Evolutionary conservation across 2,888 invertebrate genomes (phyloP), one percentile per base, ranked within the genome.

Genomic region (Geotrupes spiniger): DNA sequence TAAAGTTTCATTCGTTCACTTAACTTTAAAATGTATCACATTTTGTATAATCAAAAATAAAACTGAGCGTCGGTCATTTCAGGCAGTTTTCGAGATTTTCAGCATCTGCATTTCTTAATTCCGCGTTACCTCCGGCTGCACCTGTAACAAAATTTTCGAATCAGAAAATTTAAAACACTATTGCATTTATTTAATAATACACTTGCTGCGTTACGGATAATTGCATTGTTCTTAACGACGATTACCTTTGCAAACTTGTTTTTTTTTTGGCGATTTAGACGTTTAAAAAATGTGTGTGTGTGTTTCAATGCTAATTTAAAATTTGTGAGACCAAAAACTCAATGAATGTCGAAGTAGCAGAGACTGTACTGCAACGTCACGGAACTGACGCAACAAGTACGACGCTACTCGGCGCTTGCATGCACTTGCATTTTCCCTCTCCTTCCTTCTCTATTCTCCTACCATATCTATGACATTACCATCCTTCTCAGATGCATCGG

Each of bases 381-480:
- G 69, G 51, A 53, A 66, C 67, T 72, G 72, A 73, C 72, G 73
- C 73, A 73, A 74, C 73, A 73, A 73, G 74, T 74, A 72, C 73
- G 73, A 73, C 72, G 70, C 72, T 72, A 70, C 68, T 67, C 73
- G 73, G 72, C 72, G 70, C 69, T 72, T 69, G 69, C 67, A 72
- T 72, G 72, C 73, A 72, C 71, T 72, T 73, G 73, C 73, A 72
- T 71, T 72, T 70, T 69, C 71, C 71, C 70, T 61, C 58, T 59
- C 60, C 60, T 58, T 57, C 53, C 58, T 56, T 52, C 57, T 48
- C 53, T 68, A 63, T 61, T 59, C 61, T 62, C 61, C 56, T 59
- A 51, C 52, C 59, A 54, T 54, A 52, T 63, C 66, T 50, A 50
- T 50, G 50, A 50, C 56, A 57, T 56, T 52, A 54, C 62, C 54